Evolutionary conservation across 2,888 invertebrate genomes (phyloP), one percentile per base, ranked within the genome.

Genomic region (Leucophenga maculata): DNA sequence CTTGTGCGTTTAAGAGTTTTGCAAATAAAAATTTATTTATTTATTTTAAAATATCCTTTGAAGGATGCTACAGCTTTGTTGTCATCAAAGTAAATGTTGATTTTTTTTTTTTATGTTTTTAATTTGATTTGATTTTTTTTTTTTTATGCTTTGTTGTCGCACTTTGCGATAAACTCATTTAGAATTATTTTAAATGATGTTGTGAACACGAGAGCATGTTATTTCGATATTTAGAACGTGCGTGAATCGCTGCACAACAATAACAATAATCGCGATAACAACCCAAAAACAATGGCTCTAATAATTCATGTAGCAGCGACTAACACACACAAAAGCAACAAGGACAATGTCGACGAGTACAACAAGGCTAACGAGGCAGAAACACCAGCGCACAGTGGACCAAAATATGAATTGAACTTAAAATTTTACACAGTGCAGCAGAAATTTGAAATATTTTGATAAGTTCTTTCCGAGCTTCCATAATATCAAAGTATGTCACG

Each of bases 141-240:
- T 13, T 14, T 50, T 50, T 50, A 14, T 55, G 1, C 22, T 11
- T 26, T 55, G 18, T 55, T 55, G 55, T 39, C 39, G 39, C 39
- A 26, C 1, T 55, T 26, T 55, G 55, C 57, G 66, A 71, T 69
- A 69, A 71, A 48, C 72, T 69, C 62, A 70, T 69, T 73, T 75
- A 69, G 74, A 76, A 75, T 72, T 69, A 73, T 69, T 77, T 76
- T 73, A 78, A 78, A 77, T 76, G 73, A 72, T 78, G 69, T 76
- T 78, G 75, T 76, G 77, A 77, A 77, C 76, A 76, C 71, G 71
- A 78, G 57, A 72, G 26, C 44, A 39, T 16, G 55, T 68, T 65
- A 48, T 20, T 16, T 20, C 18, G 52, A 52, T 52, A 55, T 55
- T 55, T 14, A 22, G 22, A 55, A 55, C 22, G 57, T 69, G 66